Conservation (phyloP, 2,113 vertebrate species). For the Zosterops lateralis region DNA sequence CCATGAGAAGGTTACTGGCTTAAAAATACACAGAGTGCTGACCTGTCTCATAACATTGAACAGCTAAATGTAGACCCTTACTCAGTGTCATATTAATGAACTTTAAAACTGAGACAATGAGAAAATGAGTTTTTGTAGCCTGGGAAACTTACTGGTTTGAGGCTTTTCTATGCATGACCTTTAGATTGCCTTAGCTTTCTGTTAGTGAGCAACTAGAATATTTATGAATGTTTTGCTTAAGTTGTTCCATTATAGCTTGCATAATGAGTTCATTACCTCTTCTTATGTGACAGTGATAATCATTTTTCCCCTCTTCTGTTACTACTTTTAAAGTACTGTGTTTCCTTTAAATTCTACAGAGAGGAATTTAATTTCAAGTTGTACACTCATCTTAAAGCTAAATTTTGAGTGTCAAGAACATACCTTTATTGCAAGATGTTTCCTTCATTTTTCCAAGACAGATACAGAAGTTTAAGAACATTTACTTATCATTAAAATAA, state of each 20-base stretch:
- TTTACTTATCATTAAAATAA: not conserved
- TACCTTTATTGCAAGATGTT: not conserved
- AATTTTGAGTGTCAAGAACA: not conserved
- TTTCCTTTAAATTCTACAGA: not conserved
- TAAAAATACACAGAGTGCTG: not conserved
- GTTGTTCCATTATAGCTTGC: slow-evolving; percentile 9
- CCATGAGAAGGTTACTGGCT: not conserved
- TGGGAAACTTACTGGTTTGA: not conserved
- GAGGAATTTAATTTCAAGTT: slow-evolving; percentile 1
- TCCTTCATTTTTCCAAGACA: not conserved
- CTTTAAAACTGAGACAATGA: not conserved
- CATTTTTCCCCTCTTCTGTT: not conserved
- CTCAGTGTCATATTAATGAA: not conserved
- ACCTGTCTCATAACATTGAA: not conserved
- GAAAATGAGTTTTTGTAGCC: not conserved
- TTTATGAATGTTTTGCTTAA: slow-evolving; percentile 34
- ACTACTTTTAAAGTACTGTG: not conserved
- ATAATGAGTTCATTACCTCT: slow-evolving; percentile 9
- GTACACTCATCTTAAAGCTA: not conserved
- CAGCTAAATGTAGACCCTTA: not conserved
- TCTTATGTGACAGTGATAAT: slow-evolving; percentile 44
- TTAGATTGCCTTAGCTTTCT: slow-evolving; percentile 11
- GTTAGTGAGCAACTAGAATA: slow-evolving; percentile 25
- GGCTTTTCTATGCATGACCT: not conserved
- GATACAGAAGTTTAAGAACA: not conserved